Evolutionary conservation across 2,888 invertebrate genomes (phyloP), one percentile per base, ranked within the genome.

Genomic region (Allygus modestus): DNA sequence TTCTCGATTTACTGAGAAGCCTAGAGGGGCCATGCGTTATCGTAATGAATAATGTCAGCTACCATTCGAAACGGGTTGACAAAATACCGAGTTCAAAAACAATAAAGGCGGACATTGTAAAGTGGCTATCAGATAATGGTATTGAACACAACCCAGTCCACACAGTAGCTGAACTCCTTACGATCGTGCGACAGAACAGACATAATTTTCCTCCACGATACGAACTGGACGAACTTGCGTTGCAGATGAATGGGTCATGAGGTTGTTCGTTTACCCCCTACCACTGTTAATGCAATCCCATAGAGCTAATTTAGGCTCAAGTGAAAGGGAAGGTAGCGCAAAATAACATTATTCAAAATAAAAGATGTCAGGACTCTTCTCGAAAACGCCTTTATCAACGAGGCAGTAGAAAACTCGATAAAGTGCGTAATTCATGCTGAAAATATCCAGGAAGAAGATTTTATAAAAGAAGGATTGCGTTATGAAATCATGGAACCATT

Each of bases 301-400:
- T 71, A 9, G 71, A 71, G 17, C n/a, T 71, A 23, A n/a, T 71
- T 28, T 71, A 33, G 71, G 71, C 71, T 31, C 5, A 71, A n/a
- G 71, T 71, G 71, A 71, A 71, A 33, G 37, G 71, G 15, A 33
- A 71, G 31, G 71, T 71, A 17, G 69, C 33, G 23, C 46, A 4
- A 51, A 81, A 37, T 71, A 81, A 23, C 9, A 46, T 9, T 28
- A 28, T 54, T 54, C 15, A 81, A 81, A 12, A 81, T 54, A 2
- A 31, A 26, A 28, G 81, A 81, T 54, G 81, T 81, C 9, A 28
- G 54, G 23, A 33, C 17, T 17, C 37, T 81, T 28, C 33, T 81
- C 4, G 33, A 81, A 28, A 37, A 58, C 5, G 81, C 61, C 4
- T 12, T 81, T 11, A 20, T 11, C 15, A 37, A 9, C 11, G 58